A percentile compares a stretch with the other conserved stretches of the same genome.
Conservation (phyloP, 2,888 invertebrate genomes). For the Drymonia ruficornis region DNA sequence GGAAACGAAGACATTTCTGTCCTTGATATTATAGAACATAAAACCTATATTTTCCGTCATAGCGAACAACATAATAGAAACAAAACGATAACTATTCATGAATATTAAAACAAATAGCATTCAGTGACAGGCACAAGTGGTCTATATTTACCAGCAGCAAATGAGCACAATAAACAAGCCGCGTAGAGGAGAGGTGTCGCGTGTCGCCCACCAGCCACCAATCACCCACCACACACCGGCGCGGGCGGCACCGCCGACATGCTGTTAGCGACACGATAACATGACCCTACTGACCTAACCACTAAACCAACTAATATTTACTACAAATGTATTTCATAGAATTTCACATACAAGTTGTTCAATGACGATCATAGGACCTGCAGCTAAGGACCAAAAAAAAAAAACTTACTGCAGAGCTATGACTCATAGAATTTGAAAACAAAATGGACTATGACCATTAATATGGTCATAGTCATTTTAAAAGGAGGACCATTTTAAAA, state of each 20-base stretch:
- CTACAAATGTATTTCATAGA: neutral
- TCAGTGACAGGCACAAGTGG: conserved; percentile 2
- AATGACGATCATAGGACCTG: too few species aligned
- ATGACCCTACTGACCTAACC: neutral
- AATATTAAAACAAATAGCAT: conserved; percentile 15
- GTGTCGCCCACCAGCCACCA: conserved; percentile 6
- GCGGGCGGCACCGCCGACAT: too few species aligned
- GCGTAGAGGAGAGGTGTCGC: conserved; percentile 4
- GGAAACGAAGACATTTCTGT: too few species aligned
- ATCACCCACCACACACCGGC: neutral
- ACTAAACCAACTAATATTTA: neutral
- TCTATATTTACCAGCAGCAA: conserved; percentile 7
- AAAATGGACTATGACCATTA: too few species aligned
- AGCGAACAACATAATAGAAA: neutral
- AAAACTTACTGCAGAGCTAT: too few species aligned
- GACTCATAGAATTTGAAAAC: too few species aligned
- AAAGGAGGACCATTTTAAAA: neutral
- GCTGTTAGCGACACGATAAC: too few species aligned
- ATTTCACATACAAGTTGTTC: too few species aligned
- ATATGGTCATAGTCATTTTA: too few species aligned
- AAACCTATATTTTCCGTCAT: neutral
- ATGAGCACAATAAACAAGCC: conserved; percentile 1
- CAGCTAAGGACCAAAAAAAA: too few species aligned
- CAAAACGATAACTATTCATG: neutral
- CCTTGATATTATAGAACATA: too few species aligned